These are phyloP conservation scores for Agrochola lychnidis DNA, from an alignment of 2,888 invertebrate genomes.

Conservation along the genomic window DNA sequence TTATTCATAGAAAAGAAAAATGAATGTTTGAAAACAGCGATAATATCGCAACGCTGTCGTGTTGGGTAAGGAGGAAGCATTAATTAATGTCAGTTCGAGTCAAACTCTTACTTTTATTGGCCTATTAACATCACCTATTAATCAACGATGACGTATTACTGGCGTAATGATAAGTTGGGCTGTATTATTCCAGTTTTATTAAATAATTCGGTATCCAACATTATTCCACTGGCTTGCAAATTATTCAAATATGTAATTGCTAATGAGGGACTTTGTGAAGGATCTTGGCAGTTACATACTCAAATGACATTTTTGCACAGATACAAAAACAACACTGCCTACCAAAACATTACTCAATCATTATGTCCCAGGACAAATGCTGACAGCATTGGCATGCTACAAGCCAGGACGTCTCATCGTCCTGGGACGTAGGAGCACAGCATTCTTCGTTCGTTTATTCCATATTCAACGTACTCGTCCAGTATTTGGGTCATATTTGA, in stretches of 20 bases:
- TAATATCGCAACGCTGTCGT: constrained; percentile 48
- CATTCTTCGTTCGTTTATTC: constrained; percentile 57
- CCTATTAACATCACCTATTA: constrained; percentile 56
- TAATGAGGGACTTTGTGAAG: neutral
- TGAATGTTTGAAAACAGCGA: constrained; percentile 47
- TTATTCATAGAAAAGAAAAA: constrained; percentile 41
- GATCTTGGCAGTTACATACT: too few relatives aligned
- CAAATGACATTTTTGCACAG: neutral
- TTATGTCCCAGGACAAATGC: constrained; percentile 1
- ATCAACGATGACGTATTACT: constrained; percentile 48
- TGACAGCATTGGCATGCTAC: constrained; percentile 27
- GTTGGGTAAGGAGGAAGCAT: constrained; percentile 55
- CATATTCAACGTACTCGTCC: constrained; percentile 59
- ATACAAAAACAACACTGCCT: neutral
- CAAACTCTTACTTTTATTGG: constrained; percentile 58
- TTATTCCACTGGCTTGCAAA: too few relatives aligned
- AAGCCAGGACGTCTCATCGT: constrained; percentile 4
- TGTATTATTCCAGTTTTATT: constrained; percentile 28
- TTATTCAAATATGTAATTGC: neutral
- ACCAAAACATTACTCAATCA: neutral
- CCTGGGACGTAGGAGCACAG: constrained; percentile 37
- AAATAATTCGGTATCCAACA: neutral
- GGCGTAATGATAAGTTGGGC: constrained; percentile 40
- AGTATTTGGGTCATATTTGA: constrained; percentile 77
- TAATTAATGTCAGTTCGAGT: constrained; percentile 54